Conservation (phyloP, 2,797 vertebrate species). For the Dermochelys coriacea region DNA sequence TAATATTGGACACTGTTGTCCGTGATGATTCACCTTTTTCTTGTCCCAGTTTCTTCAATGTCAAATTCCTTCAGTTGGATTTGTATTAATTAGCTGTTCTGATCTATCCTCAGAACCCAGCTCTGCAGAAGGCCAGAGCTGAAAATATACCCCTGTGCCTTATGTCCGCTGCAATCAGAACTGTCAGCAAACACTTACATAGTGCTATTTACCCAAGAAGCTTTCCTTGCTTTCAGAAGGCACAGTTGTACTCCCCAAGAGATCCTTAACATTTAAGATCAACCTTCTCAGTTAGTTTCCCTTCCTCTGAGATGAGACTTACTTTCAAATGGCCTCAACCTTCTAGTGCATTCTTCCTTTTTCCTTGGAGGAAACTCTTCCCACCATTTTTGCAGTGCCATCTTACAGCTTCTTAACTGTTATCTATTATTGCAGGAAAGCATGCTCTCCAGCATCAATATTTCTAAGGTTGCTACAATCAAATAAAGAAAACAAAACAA, state of each 20-base stretch:
- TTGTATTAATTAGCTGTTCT: constrained; percentile 53
- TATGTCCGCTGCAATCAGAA: not conserved
- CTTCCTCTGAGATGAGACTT: not conserved
- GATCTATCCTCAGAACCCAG: constrained; percentile 35
- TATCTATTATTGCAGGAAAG: not conserved
- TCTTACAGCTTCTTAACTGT: not conserved
- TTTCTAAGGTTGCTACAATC: too few relatives aligned
- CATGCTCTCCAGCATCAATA: not conserved
- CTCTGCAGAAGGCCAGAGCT: constrained; percentile 43
- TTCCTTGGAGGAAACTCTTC: not conserved
- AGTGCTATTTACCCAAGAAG: constrained; percentile 4
- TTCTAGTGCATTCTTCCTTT: not conserved
- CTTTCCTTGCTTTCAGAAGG: not conserved
- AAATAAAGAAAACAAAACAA: not conserved
- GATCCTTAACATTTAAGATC: not conserved
- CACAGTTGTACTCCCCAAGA: not conserved
- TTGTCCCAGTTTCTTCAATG: constrained; percentile 53
- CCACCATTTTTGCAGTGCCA: not conserved
- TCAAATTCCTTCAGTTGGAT: not conserved
- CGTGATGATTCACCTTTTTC: constrained; percentile 40
- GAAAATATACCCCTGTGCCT: constrained; percentile 27
- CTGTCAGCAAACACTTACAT: constrained; percentile 26
- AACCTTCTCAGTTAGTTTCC: not conserved
- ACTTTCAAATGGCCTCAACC: not conserved
- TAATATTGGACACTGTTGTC: not conserved